These are phyloP conservation scores for Pinna nobilis DNA, from an alignment of 1,140 invertebrate species.

Conservation along the genomic window DNA sequence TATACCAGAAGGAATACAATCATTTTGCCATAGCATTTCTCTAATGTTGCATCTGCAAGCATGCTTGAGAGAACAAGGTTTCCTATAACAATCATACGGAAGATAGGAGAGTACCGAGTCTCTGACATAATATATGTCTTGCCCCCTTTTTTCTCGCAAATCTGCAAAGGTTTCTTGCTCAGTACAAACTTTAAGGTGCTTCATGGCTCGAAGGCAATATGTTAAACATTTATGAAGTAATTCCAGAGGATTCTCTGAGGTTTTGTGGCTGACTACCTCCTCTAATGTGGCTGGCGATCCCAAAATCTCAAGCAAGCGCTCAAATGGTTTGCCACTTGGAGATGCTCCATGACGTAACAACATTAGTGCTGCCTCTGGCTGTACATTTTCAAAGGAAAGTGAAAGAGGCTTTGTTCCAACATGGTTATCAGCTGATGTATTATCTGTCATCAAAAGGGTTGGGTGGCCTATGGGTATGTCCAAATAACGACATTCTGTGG, in stretches of 20 bases:
- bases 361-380: slow-evolving; percentile 33
- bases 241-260: slow-evolving; percentile 22
- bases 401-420: slow-evolving; percentile 26
- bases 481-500: slow-evolving; percentile 23
- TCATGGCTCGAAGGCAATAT: slow-evolving; percentile 37
- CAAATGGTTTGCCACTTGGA: slow-evolving; percentile 35
- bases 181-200: slow-evolving; percentile 16
- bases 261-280: not conserved
- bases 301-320: slow-evolving; percentile 36
- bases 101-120: slow-evolving; percentile 11
- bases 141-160: not conserved
- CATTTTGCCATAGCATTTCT: slow-evolving; percentile 11
- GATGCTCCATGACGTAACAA: slow-evolving; percentile 38
- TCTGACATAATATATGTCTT: slow-evolving; percentile 33
- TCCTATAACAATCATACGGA: slow-evolving; percentile 28
- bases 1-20: slow-evolving; percentile 30
- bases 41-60: slow-evolving; percentile 34
- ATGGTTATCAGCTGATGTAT: slow-evolving; percentile 14
- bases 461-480: slow-evolving; percentile 47
- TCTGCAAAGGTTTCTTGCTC: slow-evolving; percentile 27
- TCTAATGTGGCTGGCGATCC: slow-evolving; percentile 31
- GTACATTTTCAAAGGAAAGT: slow-evolving; percentile 42
- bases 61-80: slow-evolving; percentile 40
- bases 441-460: slow-evolving; percentile 34
- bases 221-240: slow-evolving; percentile 32